Percentiles rank a stretch among this genome's conserved stretches.
These are phyloP conservation scores for Spinus olivaceus DNA, from an alignment of 2,797 vertebrate species.

Conservation along the genomic window DNA sequence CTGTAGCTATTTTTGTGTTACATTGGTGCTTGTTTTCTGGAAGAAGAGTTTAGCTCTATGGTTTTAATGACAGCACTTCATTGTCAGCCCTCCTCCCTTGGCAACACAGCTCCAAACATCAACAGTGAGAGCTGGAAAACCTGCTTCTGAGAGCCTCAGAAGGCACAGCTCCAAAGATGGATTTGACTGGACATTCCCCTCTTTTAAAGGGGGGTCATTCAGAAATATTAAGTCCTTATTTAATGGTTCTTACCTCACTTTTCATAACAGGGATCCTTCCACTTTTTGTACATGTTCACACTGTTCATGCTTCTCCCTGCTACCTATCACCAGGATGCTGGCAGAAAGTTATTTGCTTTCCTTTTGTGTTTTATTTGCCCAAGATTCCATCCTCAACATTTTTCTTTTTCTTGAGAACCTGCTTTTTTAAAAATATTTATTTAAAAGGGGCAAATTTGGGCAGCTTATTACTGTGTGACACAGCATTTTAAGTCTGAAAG, in stretches of 20 bases:
- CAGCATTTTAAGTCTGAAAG: not conserved
- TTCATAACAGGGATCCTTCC: not conserved
- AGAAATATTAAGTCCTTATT: too few relatives aligned
- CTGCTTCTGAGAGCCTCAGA: not conserved
- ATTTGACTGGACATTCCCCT: not conserved
- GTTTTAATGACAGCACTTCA: not conserved
- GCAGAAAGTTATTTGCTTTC: not conserved
- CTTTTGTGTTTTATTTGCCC: not conserved
- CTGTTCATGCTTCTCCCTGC: not conserved
- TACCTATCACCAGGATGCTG: not conserved
- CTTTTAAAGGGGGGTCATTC: not conserved
- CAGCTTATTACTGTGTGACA: not conserved
- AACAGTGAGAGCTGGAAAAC: not conserved
- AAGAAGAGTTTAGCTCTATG: not conserved
- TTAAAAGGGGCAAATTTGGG: not conserved
- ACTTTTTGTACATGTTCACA: not conserved
- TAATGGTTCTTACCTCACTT: not conserved
- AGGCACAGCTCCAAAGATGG: not conserved
- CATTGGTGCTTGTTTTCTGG: not conserved
- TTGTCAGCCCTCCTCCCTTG: not conserved
- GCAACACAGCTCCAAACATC: not conserved
- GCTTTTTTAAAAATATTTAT: too few relatives aligned
- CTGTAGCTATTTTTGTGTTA: not conserved
- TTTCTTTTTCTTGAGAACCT: not conserved
- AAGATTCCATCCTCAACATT: not conserved